These are phyloP conservation scores for Muschampia plurimacula DNA, from an alignment of 2,888 invertebrate species.

Conservation along the genomic window DNA sequence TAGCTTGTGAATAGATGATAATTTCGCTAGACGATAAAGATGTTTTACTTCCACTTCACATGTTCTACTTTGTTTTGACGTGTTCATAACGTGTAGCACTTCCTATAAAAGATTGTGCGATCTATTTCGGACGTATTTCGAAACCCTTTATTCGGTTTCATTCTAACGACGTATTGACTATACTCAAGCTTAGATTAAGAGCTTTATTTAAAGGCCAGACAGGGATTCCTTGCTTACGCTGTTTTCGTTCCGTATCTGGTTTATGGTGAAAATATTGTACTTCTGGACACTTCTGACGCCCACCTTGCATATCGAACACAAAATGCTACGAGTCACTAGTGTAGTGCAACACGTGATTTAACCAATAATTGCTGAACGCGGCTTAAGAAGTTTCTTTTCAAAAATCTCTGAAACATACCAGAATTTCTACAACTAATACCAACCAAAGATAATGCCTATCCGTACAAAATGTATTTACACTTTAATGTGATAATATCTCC, in stretches of 20 bases:
- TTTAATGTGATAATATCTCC: slow-evolving; percentile 15
- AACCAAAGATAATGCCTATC: not conserved
- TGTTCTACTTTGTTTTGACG: not conserved
- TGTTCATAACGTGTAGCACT: not conserved
- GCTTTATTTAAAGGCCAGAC: too few relatives aligned
- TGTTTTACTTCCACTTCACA: not conserved
- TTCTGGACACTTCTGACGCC: too few relatives aligned
- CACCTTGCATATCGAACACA: too few relatives aligned
- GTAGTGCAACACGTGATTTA: too few relatives aligned
- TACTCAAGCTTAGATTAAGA: too few relatives aligned
- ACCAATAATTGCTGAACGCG: not conserved
- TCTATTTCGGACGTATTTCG: not conserved
- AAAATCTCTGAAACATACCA: not conserved
- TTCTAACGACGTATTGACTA: too few relatives aligned
- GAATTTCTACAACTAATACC: not conserved
- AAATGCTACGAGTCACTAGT: too few relatives aligned
- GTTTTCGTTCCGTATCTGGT: too few relatives aligned
- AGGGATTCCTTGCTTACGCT: too few relatives aligned
- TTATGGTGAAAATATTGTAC: too few relatives aligned
- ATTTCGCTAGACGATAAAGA: not conserved
- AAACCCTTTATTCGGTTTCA: too few relatives aligned
- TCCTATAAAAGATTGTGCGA: not conserved
- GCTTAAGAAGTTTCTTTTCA: not conserved
- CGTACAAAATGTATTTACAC: slow-evolving; percentile 1
- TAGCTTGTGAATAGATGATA: not conserved